Base-by-base conservation (phyloP, 2,113 vertebrate species). In the Emydura subglobosa region DNA sequence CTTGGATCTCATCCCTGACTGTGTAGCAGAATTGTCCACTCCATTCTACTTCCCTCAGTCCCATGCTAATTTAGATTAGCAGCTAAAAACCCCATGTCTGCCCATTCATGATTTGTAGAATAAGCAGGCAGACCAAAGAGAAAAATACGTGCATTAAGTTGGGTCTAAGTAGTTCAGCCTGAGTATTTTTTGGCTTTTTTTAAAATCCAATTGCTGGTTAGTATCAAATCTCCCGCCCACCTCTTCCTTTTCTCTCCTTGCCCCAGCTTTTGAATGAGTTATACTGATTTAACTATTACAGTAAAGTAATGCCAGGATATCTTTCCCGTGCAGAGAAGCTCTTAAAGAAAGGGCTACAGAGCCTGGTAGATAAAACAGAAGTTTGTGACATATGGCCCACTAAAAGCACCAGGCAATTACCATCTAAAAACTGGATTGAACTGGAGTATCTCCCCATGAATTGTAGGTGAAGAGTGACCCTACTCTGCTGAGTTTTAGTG, bases 101-200 rank as follows among this genome's bases (percentile, higher is more conserved):
- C 1, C 53, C 29, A 72, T 34, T 50, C 55, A 65, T 83, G 1
- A 1, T 54, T 57, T 53, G 44, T 47, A 59, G 29, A 79, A 51
- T 11, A 42, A 59, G 68, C 0, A 0, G 19, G 34, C 29, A 55
- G 57, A 29, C 0, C 61, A 68, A 68, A n/a, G 7, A 68, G 61
- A 68, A 17, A n/a, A 19, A 68, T 34, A 72, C n/a, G 10, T 72
- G n/a, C 19, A 39, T 72, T 72, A 39, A 72, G 17, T 72, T 72
- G 34, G 21, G 4, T 72, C 17, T n/a, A 19, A 17, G 7, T n/a
- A 72, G 19, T 39, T 34, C 19, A 72, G 17, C 19, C 8, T 39
- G n/a, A 72, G 17, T 65, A 13, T 65, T 59, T 14, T n/a, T 57
- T 57, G 39, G 39, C 39, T 55, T 34, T 68, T 44, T 24, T 29